A percentile compares a stretch with the other conserved stretches of the same genome.
Evolutionary conservation across 2,888 invertebrate genomes (phyloP).

Genomic region (Ashinkailepas kermadecensis): DNA sequence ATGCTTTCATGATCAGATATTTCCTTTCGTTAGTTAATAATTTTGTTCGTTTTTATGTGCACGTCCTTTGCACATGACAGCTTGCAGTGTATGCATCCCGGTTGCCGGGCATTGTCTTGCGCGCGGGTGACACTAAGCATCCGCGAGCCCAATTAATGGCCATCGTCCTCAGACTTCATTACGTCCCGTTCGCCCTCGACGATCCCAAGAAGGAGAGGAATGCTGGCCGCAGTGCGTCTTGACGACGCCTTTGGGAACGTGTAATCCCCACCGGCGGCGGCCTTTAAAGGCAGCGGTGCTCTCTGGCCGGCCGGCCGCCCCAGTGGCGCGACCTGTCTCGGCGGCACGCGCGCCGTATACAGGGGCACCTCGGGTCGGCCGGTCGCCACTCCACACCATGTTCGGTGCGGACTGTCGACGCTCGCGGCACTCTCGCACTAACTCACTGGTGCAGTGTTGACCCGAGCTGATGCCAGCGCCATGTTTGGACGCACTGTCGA

Average conservation of each 20-base stretch:
- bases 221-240: not conserved
- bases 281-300: not conserved
- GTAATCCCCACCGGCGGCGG: not conserved
- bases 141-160: no score
- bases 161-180: no score
- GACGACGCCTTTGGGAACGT: not conserved
- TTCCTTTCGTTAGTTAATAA: no score
- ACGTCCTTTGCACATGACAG: no score
- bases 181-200: no score
- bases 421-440: not conserved
- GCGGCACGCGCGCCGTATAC: not conserved
- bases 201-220: not conserved
- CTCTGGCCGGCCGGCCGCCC: not conserved
- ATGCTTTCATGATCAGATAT: no score
- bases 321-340: not conserved
- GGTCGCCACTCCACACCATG: not conserved
- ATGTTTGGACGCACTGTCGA: no score
- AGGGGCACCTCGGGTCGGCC: not conserved
- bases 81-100: no score
- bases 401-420: not conserved
- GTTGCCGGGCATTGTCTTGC: no score
- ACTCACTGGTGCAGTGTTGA: not conserved
- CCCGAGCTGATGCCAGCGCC: not conserved
- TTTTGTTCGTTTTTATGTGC: no score
- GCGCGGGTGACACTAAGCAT: no score